Percentiles rank a stretch among this genome's conserved stretches.
Conservation (phyloP, 2,113 vertebrate genomes). For the Riparia riparia region DNA sequence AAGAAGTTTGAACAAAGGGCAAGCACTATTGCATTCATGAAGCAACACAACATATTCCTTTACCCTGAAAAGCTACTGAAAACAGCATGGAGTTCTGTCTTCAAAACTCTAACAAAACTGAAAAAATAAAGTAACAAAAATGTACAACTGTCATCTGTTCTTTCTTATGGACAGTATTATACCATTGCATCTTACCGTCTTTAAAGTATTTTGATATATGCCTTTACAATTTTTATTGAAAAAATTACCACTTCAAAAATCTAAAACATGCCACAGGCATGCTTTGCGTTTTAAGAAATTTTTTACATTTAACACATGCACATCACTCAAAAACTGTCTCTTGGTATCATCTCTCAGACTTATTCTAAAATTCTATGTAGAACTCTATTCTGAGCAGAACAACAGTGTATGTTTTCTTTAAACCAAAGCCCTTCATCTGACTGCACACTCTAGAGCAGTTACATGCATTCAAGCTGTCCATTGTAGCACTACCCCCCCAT, state of each 20-base stretch:
- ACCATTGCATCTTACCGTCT: neutral
- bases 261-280: neutral
- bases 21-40: neutral
- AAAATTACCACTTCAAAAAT: neutral
- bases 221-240: neutral
- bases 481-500: neutral
- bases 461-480: neutral
- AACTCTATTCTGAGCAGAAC: neutral
- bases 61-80: neutral
- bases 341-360: neutral
- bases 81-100: neutral
- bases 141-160: neutral
- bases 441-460: neutral
- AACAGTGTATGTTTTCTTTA: neutral
- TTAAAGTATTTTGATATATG: neutral
- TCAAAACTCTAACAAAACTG: neutral
- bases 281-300: neutral
- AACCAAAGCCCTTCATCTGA: neutral
- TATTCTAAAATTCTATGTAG: neutral
- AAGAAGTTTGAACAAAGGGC: neutral
- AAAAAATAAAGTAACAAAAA: neutral
- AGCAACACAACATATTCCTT: neutral
- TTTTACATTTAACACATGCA: neutral
- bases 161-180: neutral
- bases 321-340: neutral